Percentiles rank a stretch among this genome's conserved stretches.
Conservation (phyloP, 92 coral and sea anemone genomes). For the Phenganax marumi region DNA sequence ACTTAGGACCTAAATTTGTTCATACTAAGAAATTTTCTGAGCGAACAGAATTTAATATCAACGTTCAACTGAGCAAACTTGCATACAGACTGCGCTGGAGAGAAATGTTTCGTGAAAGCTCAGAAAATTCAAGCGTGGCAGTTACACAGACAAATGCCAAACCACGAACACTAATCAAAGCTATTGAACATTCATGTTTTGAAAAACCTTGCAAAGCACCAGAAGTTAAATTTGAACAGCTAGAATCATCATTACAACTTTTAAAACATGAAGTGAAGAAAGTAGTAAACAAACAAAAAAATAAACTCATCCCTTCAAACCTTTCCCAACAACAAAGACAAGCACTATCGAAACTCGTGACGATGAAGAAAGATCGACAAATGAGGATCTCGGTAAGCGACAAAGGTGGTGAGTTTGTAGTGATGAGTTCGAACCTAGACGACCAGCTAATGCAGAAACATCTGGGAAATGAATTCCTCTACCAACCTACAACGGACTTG, state of each 20-base stretch:
- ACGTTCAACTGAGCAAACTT: background rate
- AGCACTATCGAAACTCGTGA: background rate
- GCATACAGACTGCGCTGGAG: background rate
- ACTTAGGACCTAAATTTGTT: background rate
- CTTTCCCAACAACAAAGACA: background rate
- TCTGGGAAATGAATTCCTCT: too few relatives aligned
- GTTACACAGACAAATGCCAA: background rate
- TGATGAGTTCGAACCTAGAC: background rate
- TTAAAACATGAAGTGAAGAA: background rate
- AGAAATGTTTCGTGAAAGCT: background rate
- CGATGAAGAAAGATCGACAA: background rate
- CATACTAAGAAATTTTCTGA: background rate
- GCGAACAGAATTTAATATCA: background rate
- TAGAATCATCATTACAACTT: conserved; percentile 1
- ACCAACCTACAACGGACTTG: background rate
- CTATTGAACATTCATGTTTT: background rate
- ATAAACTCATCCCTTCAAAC: background rate
- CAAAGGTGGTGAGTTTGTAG: background rate
- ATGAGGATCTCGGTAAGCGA: background rate
- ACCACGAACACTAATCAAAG: background rate
- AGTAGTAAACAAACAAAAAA: background rate
- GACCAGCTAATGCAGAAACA: too few relatives aligned
- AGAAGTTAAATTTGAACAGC: background rate
- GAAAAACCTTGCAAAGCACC: background rate
- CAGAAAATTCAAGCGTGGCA: background rate